Base-by-base conservation (phyloP, 2,113 vertebrate species). In the Pluvianellus socialis region DNA sequence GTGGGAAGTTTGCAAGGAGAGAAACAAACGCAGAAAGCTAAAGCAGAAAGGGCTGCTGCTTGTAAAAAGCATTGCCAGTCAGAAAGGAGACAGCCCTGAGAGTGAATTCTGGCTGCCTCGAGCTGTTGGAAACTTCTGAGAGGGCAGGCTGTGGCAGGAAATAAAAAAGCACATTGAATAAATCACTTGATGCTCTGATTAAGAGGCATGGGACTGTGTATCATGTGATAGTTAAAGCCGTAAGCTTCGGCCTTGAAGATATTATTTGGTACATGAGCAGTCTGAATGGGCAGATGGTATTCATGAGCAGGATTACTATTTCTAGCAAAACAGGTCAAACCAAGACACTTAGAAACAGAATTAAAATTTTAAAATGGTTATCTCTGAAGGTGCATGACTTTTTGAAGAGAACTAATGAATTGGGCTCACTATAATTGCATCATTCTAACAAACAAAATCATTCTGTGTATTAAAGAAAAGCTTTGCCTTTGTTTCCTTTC, bases 161-260 rank as follows among this genome's bases (percentile, higher is more conserved):
- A 93, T 94, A 92, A 90, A 88, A 77, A 71, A 82, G 67, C 32
- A 80, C 80, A 68, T 50, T 81, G 63, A 95, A 95, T 92, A 89
- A 95, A 96, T 98, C 98, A 98, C 96, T 95, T 98, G 98, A 98
- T 96, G 96, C 77, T 97, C 96, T 97, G 98, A 98, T 97, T 97
- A 98, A 97, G 96, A 96, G 73, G 93, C 98, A 98, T 97, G 98
- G 90, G 98, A 94, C 94, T 90, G 73, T 47, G 44, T 77, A 84
- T 93, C 98, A 98, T 95, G 97, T 98, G 98, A 97, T 75, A 67
- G 79, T 74, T 97, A 97, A 94, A 96, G 77, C 95, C 19, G 5
- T 92, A 95, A 94, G 94, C 94, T 96, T 80, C 79, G 80, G 94
- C 86, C 94, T 97, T 65, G 66, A 86, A 96, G 97, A 88, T 90